Evolutionary conservation across 1,140 invertebrate species (phyloP).

Genomic region (Monochamus saltuarius): DNA sequence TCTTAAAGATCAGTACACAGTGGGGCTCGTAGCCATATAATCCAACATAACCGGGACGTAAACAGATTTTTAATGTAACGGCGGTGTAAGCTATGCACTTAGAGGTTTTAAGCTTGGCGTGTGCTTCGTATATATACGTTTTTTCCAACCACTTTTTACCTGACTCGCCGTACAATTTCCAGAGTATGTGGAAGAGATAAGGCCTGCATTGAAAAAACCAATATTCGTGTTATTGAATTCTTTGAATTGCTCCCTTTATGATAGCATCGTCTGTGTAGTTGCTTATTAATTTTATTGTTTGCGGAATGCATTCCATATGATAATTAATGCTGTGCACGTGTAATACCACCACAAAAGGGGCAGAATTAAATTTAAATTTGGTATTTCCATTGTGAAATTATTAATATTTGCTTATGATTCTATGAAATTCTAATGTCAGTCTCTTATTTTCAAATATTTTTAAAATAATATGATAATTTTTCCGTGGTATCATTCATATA

Average conservation of each 20-base stretch:
- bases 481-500: too few relatives aligned
- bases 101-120: slow-evolving; percentile 24
- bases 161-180: slow-evolving; percentile 5
- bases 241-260: slow-evolving; percentile 19
- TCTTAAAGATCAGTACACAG: slow-evolving; percentile 16
- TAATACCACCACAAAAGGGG: slow-evolving; percentile 9
- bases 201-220: slow-evolving; percentile 18
- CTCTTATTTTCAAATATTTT: too few relatives aligned
- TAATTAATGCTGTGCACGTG: slow-evolving; percentile 8
- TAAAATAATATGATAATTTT: too few relatives aligned
- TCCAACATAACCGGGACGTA: slow-evolving; percentile 19
- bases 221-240: slow-evolving; percentile 23
- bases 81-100: slow-evolving; percentile 24
- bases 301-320: too few relatives aligned
- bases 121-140: slow-evolving; percentile 22
- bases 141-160: slow-evolving; percentile 9
- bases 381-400: too few relatives aligned
- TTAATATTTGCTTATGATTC: too few relatives aligned
- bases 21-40: slow-evolving; percentile 6
- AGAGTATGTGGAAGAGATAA: slow-evolving; percentile 17
- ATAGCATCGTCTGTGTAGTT: slow-evolving; percentile 22
- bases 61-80: slow-evolving; percentile 25
- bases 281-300: neutral
- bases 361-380: too few relatives aligned
- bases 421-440: too few relatives aligned